These are phyloP conservation scores for Harmothoe impar DNA, from an alignment of 2,888 invertebrate species.

Conservation along the genomic window DNA sequence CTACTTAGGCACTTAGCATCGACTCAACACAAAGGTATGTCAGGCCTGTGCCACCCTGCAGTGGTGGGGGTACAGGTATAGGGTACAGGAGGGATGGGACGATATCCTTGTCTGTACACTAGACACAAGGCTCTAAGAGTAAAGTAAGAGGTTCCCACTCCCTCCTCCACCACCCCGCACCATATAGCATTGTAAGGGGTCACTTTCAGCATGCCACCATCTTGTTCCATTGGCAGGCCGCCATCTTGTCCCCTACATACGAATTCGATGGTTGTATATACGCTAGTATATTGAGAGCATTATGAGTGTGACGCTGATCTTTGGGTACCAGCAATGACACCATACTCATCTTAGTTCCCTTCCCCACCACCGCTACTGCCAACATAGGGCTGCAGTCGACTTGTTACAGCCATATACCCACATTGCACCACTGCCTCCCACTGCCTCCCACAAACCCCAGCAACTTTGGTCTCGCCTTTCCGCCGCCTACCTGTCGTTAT, in stretches of 20 bases:
- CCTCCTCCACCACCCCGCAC: neutral
- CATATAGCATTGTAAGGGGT: neutral
- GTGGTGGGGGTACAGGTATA: neutral
- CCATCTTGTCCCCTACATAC: too few species aligned
- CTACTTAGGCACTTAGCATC: too few species aligned
- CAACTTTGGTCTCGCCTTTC: conserved; percentile 43
- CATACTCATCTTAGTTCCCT: neutral
- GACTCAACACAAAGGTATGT: too few species aligned
- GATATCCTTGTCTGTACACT: conserved; percentile 25
- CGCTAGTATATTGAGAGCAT: too few species aligned
- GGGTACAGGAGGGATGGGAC: neutral
- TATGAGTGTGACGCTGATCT: neutral
- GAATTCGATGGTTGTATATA: too few species aligned
- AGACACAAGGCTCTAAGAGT: neutral
- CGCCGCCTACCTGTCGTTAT: conserved; percentile 35
- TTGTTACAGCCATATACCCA: neutral
- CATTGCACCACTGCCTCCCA: neutral
- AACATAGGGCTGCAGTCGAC: too few species aligned
- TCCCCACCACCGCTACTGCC: neutral
- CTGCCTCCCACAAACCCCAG: neutral
- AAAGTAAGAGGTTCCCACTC: neutral
- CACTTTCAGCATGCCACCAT: too few species aligned
- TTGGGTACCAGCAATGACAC: too few species aligned
- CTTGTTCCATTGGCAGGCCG: too few species aligned
- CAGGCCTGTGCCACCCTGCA: neutral